Evolutionary conservation across 1,140 invertebrate genomes (phyloP).

Genomic region (Heliconius melpomene): DNA sequence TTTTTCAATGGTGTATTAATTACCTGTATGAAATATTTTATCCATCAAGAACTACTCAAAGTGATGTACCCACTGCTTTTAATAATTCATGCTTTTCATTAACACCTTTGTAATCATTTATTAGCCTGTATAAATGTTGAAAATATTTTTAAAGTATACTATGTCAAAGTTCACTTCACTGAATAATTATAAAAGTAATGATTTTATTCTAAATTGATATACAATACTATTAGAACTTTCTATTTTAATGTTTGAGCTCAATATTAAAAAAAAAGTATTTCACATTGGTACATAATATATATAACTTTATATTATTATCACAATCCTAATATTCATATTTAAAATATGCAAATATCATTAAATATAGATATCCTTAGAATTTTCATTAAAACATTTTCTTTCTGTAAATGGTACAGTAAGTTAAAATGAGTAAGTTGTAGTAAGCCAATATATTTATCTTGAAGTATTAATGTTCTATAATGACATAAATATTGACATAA

Average conservation of each 20-base stretch:
- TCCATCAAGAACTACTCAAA: slow-evolving; percentile 44
- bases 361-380: background rate
- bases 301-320: background rate
- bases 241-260: background rate
- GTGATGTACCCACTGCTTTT: slow-evolving; percentile 51
- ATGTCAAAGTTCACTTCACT: background rate
- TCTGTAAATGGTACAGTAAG: background rate
- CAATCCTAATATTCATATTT: background rate
- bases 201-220: background rate
- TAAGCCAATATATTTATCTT: background rate
- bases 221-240: background rate
- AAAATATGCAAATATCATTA: no score
- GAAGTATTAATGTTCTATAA: background rate
- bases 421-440: background rate
- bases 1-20: slow-evolving; percentile 54
- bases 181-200: background rate
- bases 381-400: background rate
- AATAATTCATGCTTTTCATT: slow-evolving; percentile 20
- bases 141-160: background rate
- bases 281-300: background rate
- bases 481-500: background rate
- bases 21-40: slow-evolving; percentile 52
- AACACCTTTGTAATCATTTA: background rate
- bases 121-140: background rate
- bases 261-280: background rate